Evolutionary conservation across 2,113 vertebrate species (phyloP).

Genomic region (Panurus biarmicus): DNA sequence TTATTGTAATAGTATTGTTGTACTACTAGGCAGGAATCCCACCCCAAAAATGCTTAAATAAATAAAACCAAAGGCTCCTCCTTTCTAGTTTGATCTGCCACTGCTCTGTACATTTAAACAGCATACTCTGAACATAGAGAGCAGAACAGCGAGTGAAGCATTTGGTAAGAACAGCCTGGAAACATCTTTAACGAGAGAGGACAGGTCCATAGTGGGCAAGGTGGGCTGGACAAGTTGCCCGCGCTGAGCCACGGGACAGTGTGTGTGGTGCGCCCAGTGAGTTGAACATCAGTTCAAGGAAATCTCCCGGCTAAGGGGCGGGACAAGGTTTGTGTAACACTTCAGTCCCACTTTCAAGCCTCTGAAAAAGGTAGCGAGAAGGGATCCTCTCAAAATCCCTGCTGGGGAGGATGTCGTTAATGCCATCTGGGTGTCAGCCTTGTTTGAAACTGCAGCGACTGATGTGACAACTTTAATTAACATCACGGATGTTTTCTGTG

Average conservation of each 20-base stretch:
- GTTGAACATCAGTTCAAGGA: background rate
- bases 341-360: background rate
- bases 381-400: background rate
- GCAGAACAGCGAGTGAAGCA: background rate
- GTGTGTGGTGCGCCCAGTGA: fast-evolving
- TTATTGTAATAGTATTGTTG: background rate
- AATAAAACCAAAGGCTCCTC: background rate
- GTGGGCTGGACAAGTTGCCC: background rate
- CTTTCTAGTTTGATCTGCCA: background rate
- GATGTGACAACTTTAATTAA: background rate
- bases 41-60: background rate
- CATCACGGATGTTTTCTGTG: background rate
- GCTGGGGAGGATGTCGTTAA: background rate
- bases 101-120: background rate
- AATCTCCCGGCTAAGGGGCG: background rate
- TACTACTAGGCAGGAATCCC: background rate
- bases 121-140: background rate
- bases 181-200: background rate
- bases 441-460: background rate
- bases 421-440: background rate
- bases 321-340: background rate
- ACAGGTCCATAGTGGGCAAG: background rate
- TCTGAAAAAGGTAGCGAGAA: background rate
- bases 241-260: fast-evolving
- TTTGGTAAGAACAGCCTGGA: background rate